These are phyloP conservation scores for Stictonetta naevosa DNA, from an alignment of 2,113 vertebrate species.

Conservation along the genomic window DNA sequence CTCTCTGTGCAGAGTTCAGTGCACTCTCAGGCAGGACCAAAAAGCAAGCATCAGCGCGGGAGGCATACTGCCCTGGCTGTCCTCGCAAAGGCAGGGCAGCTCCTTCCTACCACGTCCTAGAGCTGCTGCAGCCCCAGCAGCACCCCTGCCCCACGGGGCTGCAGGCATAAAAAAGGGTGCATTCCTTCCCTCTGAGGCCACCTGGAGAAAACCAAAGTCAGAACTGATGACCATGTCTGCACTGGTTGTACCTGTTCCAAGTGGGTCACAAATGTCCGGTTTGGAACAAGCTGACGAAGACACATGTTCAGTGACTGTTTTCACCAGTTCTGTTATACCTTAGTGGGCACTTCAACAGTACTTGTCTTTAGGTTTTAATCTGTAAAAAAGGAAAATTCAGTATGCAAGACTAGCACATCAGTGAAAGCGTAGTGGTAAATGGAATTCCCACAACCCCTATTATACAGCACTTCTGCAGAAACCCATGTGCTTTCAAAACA, in stretches of 20 bases:
- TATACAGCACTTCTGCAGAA: not conserved
- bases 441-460: not conserved
- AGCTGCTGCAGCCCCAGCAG: not conserved
- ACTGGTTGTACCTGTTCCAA: not conserved
- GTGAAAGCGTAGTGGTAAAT: not conserved
- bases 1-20: not conserved
- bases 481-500: not conserved
- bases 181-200: not conserved
- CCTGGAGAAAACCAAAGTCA: not conserved
- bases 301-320: not conserved
- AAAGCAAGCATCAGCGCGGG: not conserved
- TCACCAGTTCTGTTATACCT: not conserved
- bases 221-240: not conserved
- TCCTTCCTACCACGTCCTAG: not conserved
- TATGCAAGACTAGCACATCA: fast-evolving
- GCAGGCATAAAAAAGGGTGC: not conserved
- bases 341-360: not conserved
- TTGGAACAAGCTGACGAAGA: not conserved
- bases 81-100: not conserved
- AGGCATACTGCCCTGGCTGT: not conserved
- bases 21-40: not conserved
- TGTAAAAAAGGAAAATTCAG: not conserved
- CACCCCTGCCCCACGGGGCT: not conserved
- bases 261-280: constrained; percentile 22
- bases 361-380: not conserved